Percentiles rank a stretch among this genome's conserved stretches.
Evolutionary conservation across 1,140 invertebrate genomes (phyloP).

Genomic region (Tetragonula clypearis): DNA sequence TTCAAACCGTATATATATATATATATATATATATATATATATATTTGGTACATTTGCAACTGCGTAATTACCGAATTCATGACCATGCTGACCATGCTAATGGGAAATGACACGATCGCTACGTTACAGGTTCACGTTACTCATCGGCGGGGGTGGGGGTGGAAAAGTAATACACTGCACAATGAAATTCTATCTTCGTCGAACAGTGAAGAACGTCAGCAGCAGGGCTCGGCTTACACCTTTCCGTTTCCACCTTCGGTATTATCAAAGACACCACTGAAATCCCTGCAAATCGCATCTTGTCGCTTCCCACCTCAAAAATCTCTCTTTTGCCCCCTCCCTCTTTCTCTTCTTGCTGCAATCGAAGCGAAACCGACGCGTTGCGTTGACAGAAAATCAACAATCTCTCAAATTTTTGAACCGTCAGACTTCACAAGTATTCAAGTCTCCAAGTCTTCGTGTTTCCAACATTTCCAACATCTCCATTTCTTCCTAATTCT

Average conservation of each 20-base stretch:
- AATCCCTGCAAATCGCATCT: slow-evolving; percentile 40
- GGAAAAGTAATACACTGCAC: slow-evolving; percentile 10
- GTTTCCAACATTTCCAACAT: too few species aligned
- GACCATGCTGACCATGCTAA: not conserved
- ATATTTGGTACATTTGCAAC: not conserved
- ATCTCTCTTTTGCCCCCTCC: slow-evolving; percentile 21
- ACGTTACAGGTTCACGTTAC: not conserved
- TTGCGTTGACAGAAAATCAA: not conserved
- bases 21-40: too few species aligned
- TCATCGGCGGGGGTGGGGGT: too few species aligned
- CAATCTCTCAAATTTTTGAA: too few species aligned
- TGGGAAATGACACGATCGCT: not conserved
- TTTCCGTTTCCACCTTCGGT: slow-evolving; percentile 50
- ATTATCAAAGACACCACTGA: slow-evolving; percentile 25
- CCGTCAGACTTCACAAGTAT: not conserved
- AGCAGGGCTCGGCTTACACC: slow-evolving; percentile 26
- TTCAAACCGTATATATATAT: too few species aligned
- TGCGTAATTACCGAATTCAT: not conserved
- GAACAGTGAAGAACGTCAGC: slow-evolving; percentile 22
- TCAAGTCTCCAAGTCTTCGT: too few species aligned
- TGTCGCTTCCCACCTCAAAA: slow-evolving; percentile 1
- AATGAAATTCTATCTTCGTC: slow-evolving; percentile 38
- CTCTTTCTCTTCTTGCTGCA: slow-evolving; percentile 15
- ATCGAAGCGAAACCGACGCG: slow-evolving; percentile 3
- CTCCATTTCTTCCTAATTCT: too few species aligned